Conservation (phyloP, 2,113 vertebrate genomes). For the Chlorocebus sabaeus region DNA sequence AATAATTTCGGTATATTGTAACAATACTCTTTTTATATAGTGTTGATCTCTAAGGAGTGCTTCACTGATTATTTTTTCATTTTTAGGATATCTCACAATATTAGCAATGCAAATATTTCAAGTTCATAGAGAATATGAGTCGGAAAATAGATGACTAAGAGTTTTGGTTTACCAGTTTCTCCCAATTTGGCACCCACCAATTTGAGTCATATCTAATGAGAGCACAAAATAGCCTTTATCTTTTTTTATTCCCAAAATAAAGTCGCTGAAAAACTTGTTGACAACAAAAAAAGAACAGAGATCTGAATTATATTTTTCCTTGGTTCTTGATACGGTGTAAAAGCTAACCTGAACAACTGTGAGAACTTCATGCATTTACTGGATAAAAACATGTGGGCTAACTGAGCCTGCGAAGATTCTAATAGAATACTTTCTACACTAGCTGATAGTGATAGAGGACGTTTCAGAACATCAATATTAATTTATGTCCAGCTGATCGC, state of each 20-base stretch:
- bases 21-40: not conserved
- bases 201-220: not conserved
- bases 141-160: not conserved
- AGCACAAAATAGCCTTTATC: not conserved
- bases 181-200: not conserved
- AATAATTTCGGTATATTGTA: not conserved
- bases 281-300: not conserved
- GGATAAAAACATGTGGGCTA: not conserved
- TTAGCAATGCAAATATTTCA: not conserved
- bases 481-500: constrained; percentile 65
- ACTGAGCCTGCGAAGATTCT: not conserved
- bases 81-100: not conserved
- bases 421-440: not conserved
- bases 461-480: constrained; percentile 65
- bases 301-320: not conserved
- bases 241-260: constrained; percentile 20
- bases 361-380: not conserved
- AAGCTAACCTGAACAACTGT: not conserved
- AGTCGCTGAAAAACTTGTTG: not conserved
- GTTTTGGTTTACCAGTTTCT: not conserved
- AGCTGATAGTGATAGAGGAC: constrained; percentile 39
- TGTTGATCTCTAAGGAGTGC: not conserved
- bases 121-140: not conserved
- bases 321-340: not conserved
- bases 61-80: not conserved